phyloP scores from a whole-genome alignment of 2,113 vertebrate genomes.

The Neolamprologus falcicula region DNA sequence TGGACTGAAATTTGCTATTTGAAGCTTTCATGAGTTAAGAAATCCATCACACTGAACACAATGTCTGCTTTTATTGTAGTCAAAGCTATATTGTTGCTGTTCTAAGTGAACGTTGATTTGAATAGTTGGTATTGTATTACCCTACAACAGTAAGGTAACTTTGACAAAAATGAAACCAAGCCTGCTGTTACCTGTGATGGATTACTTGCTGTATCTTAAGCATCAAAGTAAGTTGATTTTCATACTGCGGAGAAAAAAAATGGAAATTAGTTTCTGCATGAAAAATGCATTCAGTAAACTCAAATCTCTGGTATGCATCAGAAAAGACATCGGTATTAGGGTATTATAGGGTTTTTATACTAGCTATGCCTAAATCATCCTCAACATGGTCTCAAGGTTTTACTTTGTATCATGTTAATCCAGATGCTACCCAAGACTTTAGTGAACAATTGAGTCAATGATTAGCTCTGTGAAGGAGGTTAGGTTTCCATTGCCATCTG shows the following conservation, averaged over 20 bases:
- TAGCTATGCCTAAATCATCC: background rate
- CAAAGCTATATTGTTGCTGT: background rate
- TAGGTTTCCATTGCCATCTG: background rate
- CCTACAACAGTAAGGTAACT: background rate
- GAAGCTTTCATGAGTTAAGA: background rate
- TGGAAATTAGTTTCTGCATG: background rate
- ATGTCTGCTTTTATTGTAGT: background rate
- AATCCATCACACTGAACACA: background rate
- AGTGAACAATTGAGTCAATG: background rate
- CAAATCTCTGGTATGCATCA: background rate
- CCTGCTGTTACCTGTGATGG: background rate
- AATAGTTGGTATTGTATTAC: background rate
- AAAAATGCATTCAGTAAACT: background rate
- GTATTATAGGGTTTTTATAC: background rate
- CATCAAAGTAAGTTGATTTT: background rate
- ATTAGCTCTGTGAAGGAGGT: background rate
- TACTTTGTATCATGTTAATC: background rate
- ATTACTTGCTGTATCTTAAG: background rate
- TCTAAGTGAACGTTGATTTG: background rate
- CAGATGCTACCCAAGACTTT: background rate
- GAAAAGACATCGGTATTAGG: background rate
- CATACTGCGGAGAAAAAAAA: background rate
- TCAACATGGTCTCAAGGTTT: background rate
- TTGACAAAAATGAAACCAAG: background rate
- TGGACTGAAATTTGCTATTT: background rate